phyloP scores from a whole-genome alignment of 2,888 invertebrate species.

The Halictus ligatus region DNA sequence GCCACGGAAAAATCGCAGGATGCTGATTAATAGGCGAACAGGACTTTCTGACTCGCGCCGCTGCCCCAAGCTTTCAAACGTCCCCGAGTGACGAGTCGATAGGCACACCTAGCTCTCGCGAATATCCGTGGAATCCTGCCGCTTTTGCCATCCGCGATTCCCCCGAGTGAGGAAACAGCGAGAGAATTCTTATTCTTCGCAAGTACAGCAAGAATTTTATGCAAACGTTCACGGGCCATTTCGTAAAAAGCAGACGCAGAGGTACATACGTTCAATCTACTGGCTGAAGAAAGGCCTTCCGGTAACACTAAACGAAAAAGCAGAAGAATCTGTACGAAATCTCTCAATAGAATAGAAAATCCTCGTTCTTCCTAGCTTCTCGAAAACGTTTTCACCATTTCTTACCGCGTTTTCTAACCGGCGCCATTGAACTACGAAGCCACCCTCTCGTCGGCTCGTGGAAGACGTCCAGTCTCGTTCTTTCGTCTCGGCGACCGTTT shows the following conservation, averaged over 20 bases:
- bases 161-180: neutral
- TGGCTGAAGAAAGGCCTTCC: too few relatives aligned
- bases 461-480: neutral
- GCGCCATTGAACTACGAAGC: neutral
- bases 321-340: too few relatives aligned
- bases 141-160: neutral
- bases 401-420: neutral
- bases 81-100: neutral
- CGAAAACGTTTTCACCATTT: neutral
- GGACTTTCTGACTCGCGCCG: constrained; percentile 16
- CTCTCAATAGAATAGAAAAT: too few relatives aligned
- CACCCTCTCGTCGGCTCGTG: neutral
- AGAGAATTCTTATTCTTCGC: neutral
- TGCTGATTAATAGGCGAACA: constrained; percentile 59
- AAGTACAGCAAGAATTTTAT: neutral
- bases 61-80: constrained; percentile 20
- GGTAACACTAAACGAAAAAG: too few relatives aligned
- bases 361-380: too few relatives aligned
- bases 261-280: neutral
- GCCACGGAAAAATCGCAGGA: constrained; percentile 19
- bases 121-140: neutral
- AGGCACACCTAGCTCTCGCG: constrained; percentile 24
- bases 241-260: neutral
- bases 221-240: neutral
- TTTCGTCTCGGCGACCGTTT: neutral